phyloP scores from a whole-genome alignment of 2,113 vertebrate genomes.

The Mormyrus iriodes region DNA sequence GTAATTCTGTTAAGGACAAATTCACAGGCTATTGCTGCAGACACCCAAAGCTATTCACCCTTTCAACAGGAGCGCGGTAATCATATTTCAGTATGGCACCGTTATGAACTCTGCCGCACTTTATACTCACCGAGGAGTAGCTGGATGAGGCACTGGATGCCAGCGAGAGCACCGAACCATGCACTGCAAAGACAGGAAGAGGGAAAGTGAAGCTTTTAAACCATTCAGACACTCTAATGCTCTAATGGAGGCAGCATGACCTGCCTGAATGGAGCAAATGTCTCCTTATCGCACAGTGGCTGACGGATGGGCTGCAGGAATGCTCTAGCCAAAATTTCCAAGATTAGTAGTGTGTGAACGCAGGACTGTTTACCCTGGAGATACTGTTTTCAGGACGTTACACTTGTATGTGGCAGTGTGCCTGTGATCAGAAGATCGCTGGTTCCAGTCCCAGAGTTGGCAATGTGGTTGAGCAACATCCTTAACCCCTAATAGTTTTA shows the following conservation, averaged over 20 bases:
- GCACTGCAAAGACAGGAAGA: conserved; percentile 66
- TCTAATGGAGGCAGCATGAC: background rate
- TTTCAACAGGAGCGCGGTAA: background rate
- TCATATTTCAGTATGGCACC: background rate
- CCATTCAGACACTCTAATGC: background rate
- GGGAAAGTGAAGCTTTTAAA: background rate
- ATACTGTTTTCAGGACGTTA: background rate
- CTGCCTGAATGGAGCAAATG: background rate
- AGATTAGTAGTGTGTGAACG: background rate
- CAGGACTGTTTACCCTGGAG: background rate
- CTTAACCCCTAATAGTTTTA: background rate
- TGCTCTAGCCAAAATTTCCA: background rate
- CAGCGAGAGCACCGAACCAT: conserved; percentile 87
- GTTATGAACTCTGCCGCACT: background rate
- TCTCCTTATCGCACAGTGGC: background rate
- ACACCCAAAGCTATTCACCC: background rate
- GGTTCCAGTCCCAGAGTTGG: background rate
- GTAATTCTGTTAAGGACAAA: background rate
- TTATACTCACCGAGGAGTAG: conserved; percentile 86
- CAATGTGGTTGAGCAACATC: background rate
- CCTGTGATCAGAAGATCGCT: background rate
- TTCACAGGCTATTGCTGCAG: background rate
- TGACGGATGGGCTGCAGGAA: background rate
- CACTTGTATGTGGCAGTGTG: background rate
- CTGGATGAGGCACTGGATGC: conserved; percentile 88